Base-by-base conservation (phyloP, 2,113 vertebrate genomes). In the Lucifuga dentata region DNA sequence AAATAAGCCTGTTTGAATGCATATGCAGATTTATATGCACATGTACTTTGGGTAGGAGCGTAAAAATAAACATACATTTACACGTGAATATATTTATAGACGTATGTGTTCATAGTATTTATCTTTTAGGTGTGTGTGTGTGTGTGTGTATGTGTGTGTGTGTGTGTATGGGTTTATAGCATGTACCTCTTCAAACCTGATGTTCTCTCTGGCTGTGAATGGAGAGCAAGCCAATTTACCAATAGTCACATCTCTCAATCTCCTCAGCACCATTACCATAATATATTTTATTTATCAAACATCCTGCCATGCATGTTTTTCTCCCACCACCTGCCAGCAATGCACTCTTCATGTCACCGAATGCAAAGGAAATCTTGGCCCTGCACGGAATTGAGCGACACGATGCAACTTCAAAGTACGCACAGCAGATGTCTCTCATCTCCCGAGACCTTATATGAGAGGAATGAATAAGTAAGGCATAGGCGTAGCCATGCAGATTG, bases 381-480 rank as follows among this genome's bases (percentile, higher is more conserved):
- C 87, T 1, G 43, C 85, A 87, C 80, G 80, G 88, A 89, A 92
- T 88, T 86, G 86, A 91, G 89, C 88, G 76, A 80, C 24, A 49
- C 63, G 55, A 68, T 68, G 78, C 87, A 85, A 86, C 92, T 91
- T 92, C 90, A 93, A 92, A 93, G 89, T 86, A 45, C 55, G 44
- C 19, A 51, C 69, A 74, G 89, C 89, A 92, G 91, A 92, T 93
- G 89, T 89, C 86, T 90, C 76, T 74, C 84, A 79, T 89, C 91
- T 88, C 90, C 50, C 5, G 86, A 85, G 87, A 90, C 81, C 46
- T 75, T 88, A 86, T 91, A 89, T 89, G 82, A 84, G 80, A 90
- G 89, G 85, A 91, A 91, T 85, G 76, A 84, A 92, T 93, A 90
- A 92, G 91, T 91, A 90, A 91, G 88, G 91, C 83, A 89, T 82